These are phyloP conservation scores for Polietes domitor DNA, from an alignment of 2,888 invertebrate genomes.

Conservation along the genomic window DNA sequence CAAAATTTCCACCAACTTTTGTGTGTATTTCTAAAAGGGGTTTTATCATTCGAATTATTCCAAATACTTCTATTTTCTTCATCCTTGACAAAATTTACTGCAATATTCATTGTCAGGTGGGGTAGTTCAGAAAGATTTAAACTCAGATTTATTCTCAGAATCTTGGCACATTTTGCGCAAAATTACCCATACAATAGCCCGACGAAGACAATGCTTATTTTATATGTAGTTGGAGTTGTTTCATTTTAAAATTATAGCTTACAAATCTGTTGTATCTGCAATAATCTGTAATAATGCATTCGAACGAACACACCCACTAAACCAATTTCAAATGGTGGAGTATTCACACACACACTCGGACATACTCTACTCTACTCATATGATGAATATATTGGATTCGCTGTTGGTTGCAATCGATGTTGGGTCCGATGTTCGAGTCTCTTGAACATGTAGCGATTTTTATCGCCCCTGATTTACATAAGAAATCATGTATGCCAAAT, in stretches of 20 bases:
- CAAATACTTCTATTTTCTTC: too few species aligned
- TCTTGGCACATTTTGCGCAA: neutral
- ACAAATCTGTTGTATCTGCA: conserved; percentile 23
- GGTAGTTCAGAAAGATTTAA: too few species aligned
- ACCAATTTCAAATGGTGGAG: conserved; percentile 57
- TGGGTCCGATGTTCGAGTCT: neutral
- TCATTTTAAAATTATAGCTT: conserved; percentile 29
- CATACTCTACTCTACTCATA: neutral
- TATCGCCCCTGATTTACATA: conserved; percentile 62
- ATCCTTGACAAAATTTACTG: too few species aligned
- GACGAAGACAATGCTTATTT: neutral
- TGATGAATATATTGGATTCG: conserved; percentile 7
- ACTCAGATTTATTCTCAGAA: too few species aligned
- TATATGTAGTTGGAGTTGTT: neutral
- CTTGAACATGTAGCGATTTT: conserved; percentile 44
- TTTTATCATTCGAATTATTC: too few species aligned
- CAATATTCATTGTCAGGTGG: too few species aligned
- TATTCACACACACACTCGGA: neutral
- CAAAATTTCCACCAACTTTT: too few species aligned
- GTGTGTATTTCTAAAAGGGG: too few species aligned
- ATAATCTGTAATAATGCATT: conserved; percentile 53
- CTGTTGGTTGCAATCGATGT: neutral
- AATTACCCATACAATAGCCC: neutral
- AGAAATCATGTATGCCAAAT: conserved; percentile 50
- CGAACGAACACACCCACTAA: conserved; percentile 67